A percentile compares a stretch with the other conserved stretches of the same genome.
These are phyloP conservation scores for Apamea sordens DNA, from an alignment of 2,888 invertebrate species.

Conservation along the genomic window DNA sequence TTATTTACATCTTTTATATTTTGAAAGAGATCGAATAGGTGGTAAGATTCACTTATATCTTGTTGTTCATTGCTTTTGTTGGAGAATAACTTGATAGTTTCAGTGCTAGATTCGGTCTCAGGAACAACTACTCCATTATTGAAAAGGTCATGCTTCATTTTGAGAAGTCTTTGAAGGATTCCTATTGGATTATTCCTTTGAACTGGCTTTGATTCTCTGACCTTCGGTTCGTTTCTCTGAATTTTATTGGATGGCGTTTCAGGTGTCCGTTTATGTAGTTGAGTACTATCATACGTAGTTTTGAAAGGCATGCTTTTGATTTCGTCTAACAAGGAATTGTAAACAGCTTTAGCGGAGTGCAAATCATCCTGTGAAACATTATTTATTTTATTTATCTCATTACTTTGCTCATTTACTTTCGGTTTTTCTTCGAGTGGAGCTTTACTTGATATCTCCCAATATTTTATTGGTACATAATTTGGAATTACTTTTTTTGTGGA, in stretches of 20 bases:
- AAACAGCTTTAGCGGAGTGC: not conserved
- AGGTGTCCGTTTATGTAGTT: conserved; percentile 8
- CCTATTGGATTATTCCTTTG: conserved; percentile 7
- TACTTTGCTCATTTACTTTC: not conserved
- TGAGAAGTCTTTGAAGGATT: conserved; percentile 31
- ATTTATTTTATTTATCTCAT: conserved; percentile 8
- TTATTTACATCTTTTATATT: conserved; percentile 7
- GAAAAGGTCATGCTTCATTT: conserved; percentile 27
- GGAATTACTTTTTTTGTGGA: conserved; percentile 39
- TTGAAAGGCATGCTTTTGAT: conserved; percentile 7
- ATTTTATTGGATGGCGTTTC: conserved; percentile 17
- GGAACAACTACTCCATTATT: conserved; percentile 24
- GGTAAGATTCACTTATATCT: conserved; percentile 16
- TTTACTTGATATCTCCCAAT: conserved; percentile 53
- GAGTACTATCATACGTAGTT: not conserved
- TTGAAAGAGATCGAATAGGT: conserved; percentile 12
- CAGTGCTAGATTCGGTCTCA: conserved; percentile 3
- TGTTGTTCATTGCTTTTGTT: conserved; percentile 16
- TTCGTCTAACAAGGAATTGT: conserved; percentile 19
- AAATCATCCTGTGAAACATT: conserved; percentile 13
- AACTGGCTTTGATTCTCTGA: not conserved
- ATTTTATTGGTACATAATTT: conserved; percentile 54
- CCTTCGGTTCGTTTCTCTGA: not conserved
- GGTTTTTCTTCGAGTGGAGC: conserved; percentile 12
- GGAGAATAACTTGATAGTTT: not conserved